These are phyloP conservation scores for Porites divaricata DNA, from an alignment of 92 coral and sea anemone species.

Conservation along the genomic window DNA sequence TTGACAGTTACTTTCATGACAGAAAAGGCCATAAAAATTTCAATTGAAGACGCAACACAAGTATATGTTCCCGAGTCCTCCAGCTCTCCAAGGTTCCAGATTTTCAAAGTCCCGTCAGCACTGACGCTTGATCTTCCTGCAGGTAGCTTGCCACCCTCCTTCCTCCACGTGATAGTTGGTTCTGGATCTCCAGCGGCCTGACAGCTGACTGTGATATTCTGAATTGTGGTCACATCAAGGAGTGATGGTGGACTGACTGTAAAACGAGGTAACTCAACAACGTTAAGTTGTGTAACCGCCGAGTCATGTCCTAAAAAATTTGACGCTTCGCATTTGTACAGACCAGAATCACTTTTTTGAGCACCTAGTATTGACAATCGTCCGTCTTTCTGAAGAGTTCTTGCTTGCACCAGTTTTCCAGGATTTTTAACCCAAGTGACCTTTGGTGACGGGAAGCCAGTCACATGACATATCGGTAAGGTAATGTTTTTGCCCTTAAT, in stretches of 20 bases:
- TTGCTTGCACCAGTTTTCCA: background rate
- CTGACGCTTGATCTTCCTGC: conserved; percentile 1
- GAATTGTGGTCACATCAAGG: background rate
- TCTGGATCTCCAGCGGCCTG: conserved; percentile 3
- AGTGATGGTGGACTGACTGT: background rate
- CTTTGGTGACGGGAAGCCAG: conserved; percentile 20
- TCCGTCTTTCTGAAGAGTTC: background rate
- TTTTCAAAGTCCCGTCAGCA: conserved; percentile 27
- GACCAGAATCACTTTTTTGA: conserved; percentile 33
- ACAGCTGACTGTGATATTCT: background rate
- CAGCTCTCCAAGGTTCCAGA: background rate
- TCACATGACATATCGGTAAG: conserved; percentile 28
- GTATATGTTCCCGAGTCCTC: conserved; percentile 5
- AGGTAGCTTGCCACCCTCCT: conserved; percentile 7
- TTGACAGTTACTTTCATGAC: background rate
- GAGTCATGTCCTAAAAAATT: background rate
- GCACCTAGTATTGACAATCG: conserved; percentile 1
- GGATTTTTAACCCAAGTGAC: conserved; percentile 21
- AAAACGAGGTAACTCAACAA: background rate
- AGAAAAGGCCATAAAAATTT: background rate
- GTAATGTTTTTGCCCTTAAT: conserved; percentile 13
- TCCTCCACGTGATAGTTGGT: conserved; percentile 2
- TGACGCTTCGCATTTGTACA: conserved; percentile 33
- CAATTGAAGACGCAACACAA: background rate
- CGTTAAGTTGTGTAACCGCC: background rate